phyloP scores from a whole-genome alignment of 2,797 vertebrate species.

The Acanthurus lineatus region DNA sequence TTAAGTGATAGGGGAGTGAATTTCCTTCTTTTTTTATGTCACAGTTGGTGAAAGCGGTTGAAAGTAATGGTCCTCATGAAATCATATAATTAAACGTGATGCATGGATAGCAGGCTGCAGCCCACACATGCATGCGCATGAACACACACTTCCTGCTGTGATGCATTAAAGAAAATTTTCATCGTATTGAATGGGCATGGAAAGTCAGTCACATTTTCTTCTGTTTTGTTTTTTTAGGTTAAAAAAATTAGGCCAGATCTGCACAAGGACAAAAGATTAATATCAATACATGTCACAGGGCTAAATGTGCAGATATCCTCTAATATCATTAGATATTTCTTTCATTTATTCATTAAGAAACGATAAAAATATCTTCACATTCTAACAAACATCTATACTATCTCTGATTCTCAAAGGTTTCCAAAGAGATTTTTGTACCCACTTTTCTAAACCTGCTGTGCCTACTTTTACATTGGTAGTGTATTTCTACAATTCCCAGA shows the following conservation, averaged over 20 bases:
- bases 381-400: background rate
- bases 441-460: background rate
- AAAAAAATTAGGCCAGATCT: slow-evolving; percentile 21
- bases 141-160: slow-evolving; percentile 12
- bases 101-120: slow-evolving; percentile 18
- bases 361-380: background rate
- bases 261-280: slow-evolving; percentile 5
- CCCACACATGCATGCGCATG: background rate
- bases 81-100: slow-evolving; percentile 42
- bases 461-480: background rate
- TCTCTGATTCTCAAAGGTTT: background rate
- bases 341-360: background rate
- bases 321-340: background rate
- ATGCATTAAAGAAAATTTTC: slow-evolving; percentile 1
- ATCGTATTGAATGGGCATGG: slow-evolving; percentile 6
- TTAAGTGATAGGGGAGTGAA: slow-evolving; percentile 55
- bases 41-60: slow-evolving; percentile 38
- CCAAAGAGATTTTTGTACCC: background rate
- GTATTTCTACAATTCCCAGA: background rate
- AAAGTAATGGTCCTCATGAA: slow-evolving; percentile 47
- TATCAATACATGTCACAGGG: background rate
- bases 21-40: slow-evolving; percentile 38
- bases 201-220: slow-evolving; percentile 15
- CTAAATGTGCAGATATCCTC: background rate
- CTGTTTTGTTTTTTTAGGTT: background rate